Base-by-base conservation (phyloP, 2,888 invertebrate genomes). In the Microplitis manilae region DNA sequence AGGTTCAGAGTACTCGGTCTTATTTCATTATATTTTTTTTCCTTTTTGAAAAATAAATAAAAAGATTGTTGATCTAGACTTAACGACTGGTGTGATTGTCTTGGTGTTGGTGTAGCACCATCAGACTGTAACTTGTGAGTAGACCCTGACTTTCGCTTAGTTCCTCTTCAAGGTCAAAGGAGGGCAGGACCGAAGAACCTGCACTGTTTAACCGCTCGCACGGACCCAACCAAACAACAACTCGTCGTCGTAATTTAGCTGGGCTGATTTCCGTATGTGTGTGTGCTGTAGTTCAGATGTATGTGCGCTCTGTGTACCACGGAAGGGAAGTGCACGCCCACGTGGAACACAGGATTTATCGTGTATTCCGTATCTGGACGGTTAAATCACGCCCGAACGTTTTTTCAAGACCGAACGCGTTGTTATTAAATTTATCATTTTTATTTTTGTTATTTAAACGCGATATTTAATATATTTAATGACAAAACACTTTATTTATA, bases 191-290 rank as follows among this genome's bases (percentile, higher is more conserved):
- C 78, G 77, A 41, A 70, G 74, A 80, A 79, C 79, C 79, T 79
- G 79, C 78, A 80, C 79, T 79, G 75, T 80, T 82, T 81, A 81
- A 79, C 81, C 80, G 80, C 50, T 50, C 13, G 50, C 50, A 81
- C 79, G 79, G 79, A 81, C 81, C 83, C 77, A 62, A 78, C 50
- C 50, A 50, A 50, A 50, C 50, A 50, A 64, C 64, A 41, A 78
- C 81, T 81, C 78, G 80, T 79, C 82, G 83, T 84, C 83, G 84
- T 86, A 85, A 85, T 85, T 86, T 85, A 85, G 84, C 79, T 80
- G 75, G 75, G 71, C 75, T 74, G 76, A 50, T 50, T 50, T 13
- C 50, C 50, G 8, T 13, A 50, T 13, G 9, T 50, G 13, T 50
- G 13, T 50, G 13, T 13, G 8, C 50, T 50, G 13, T 50, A 50